A percentile compares a stretch with the other conserved stretches of the same genome.
Conservation (phyloP, 2,113 vertebrate genomes). For the Pseudois nayaur region DNA sequence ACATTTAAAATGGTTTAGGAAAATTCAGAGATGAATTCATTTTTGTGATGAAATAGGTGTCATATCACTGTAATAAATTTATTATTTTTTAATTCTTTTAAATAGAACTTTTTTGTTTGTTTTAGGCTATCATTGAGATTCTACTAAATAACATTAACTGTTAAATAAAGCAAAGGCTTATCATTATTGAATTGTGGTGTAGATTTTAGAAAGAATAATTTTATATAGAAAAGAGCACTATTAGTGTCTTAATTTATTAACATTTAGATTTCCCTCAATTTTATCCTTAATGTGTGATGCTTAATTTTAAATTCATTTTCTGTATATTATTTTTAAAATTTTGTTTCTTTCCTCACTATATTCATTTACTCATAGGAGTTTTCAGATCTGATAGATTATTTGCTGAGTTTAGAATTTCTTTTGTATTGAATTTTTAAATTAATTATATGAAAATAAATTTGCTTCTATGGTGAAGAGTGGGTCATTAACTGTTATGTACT, state of each 20-base stretch:
- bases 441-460: slow-evolving; percentile 30
- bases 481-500: slow-evolving; percentile 12
- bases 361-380: slow-evolving; percentile 16
- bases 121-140: background rate
- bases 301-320: slow-evolving; percentile 46
- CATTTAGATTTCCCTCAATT: slow-evolving; percentile 9
- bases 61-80: slow-evolving; percentile 8
- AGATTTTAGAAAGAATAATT: slow-evolving; percentile 40
- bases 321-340: background rate
- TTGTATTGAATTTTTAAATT: slow-evolving; percentile 31
- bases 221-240: background rate
- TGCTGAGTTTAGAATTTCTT: slow-evolving; percentile 27
- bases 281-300: background rate
- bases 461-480: background rate
- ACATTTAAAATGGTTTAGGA: slow-evolving; percentile 31
- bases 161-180: slow-evolving; percentile 18
- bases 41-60: background rate
- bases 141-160: slow-evolving; percentile 18
- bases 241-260: slow-evolving; percentile 9
- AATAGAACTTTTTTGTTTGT: slow-evolving; percentile 21
- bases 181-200: background rate
- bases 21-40: background rate
- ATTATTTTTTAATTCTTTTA: slow-evolving; percentile 35
- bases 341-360: background rate
- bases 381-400: background rate